Conservation (phyloP, 2,113 vertebrate species). For the Puffinus mauretanicus region DNA sequence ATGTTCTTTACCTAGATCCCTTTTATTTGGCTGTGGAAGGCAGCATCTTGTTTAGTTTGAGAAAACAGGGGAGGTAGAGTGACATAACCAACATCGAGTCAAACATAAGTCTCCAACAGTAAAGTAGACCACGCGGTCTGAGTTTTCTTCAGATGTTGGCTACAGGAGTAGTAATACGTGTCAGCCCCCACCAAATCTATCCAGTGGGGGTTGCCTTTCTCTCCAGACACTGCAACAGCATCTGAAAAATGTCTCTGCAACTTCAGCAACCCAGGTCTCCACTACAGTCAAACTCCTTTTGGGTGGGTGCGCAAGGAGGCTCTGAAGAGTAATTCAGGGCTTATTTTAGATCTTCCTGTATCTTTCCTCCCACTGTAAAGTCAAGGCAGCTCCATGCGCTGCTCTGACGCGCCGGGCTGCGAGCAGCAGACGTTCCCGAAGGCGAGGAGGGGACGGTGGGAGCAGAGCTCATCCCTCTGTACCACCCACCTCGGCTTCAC, state of each 20-base stretch:
- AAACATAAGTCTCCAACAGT: background rate
- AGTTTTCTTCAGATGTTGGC: background rate
- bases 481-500: background rate
- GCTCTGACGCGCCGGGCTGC: background rate
- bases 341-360: background rate
- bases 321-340: background rate
- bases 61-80: background rate
- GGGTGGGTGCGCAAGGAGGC: background rate
- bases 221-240: background rate
- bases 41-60: background rate
- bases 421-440: background rate
- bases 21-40: background rate
- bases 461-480: background rate
- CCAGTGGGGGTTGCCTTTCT: background rate
- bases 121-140: background rate
- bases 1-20: background rate
- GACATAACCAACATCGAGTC: background rate
- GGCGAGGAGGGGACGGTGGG: background rate
- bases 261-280: background rate
- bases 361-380: background rate
- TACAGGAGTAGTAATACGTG: background rate
- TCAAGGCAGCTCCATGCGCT: accelerated
- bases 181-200: background rate
- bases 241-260: background rate
- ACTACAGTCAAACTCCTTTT: too few relatives aligned